Evolutionary conservation across 2,888 invertebrate genomes (phyloP).

Genomic region (Neoitamus cyanurus): DNA sequence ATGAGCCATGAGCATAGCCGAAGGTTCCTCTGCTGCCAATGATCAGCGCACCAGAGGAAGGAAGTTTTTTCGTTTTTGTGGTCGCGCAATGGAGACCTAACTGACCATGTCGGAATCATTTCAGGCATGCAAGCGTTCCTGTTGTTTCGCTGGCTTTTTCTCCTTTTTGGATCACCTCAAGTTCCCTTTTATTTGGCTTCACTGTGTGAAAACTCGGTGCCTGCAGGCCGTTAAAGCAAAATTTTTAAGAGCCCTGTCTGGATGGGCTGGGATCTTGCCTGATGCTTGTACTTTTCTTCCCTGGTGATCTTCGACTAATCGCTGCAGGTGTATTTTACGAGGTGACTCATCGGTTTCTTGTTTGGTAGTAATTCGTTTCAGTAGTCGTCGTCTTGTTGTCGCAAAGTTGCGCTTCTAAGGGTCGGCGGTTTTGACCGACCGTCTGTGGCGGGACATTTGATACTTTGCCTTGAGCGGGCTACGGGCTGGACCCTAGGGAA

Average conservation of each 20-base stretch:
- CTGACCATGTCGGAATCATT: constrained; percentile 19
- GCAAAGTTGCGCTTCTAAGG: not conserved
- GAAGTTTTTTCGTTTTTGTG: constrained; percentile 1
- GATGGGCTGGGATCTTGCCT: not conserved
- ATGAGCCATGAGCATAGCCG: not conserved
- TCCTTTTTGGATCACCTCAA: not conserved
- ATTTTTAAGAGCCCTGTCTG: constrained; percentile 4
- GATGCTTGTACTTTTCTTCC: not conserved
- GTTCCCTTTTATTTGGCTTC: constrained; percentile 35
- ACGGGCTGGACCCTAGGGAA: not conserved
- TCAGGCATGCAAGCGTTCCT: constrained; percentile 6
- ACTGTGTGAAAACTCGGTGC: not conserved
- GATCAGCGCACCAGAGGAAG: constrained; percentile 1
- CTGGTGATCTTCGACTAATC: constrained; percentile 23
- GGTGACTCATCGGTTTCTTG: constrained; percentile 10
- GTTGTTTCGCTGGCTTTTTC: constrained; percentile 3
- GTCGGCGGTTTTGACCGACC: not conserved
- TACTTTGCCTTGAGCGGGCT: not conserved
- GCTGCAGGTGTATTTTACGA: constrained; percentile 26
- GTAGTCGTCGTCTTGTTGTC: constrained; percentile 3
- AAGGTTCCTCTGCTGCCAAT: not conserved
- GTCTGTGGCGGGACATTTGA: not conserved
- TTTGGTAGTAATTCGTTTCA: not conserved
- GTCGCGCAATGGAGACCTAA: constrained; percentile 11
- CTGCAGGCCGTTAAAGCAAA: not conserved